Conservation (phyloP, 2,113 vertebrate species). For the Neodontobutis hainanensis region DNA sequence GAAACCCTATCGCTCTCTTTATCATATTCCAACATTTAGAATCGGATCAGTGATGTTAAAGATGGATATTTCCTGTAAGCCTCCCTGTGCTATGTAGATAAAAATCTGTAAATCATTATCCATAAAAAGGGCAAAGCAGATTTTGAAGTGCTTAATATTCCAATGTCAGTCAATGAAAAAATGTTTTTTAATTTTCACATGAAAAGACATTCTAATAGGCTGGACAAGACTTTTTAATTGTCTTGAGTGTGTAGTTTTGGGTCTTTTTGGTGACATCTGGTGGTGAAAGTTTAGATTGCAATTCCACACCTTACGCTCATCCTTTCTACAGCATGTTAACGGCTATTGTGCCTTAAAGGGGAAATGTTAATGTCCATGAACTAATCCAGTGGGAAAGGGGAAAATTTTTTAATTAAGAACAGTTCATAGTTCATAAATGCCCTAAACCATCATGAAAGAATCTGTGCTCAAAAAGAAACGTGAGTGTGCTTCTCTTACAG, state of each 20-base stretch:
- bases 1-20: slow-evolving; percentile 14
- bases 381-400: too few species aligned
- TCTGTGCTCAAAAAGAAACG: too few species aligned
- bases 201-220: background rate
- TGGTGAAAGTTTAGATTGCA: background rate
- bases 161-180: slow-evolving; percentile 41
- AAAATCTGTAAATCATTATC: background rate
- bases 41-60: slow-evolving; percentile 31
- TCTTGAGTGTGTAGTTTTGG: too few species aligned
- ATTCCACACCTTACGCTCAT: background rate
- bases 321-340: too few species aligned
- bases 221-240: too few species aligned
- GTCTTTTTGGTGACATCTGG: background rate
- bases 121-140: slow-evolving; percentile 14
- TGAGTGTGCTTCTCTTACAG: too few species aligned
- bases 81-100: slow-evolving; percentile 20
- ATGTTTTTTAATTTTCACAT: slow-evolving; percentile 37
- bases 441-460: too few species aligned
- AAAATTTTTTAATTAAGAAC: too few species aligned
- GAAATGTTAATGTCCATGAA: too few species aligned
- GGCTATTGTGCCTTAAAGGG: too few species aligned
- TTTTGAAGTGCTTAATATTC: slow-evolving; percentile 35
- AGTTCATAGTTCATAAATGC: too few species aligned
- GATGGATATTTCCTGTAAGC: slow-evolving; percentile 42
- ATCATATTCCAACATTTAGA: slow-evolving; percentile 8